phyloP scores from a whole-genome alignment of 2,888 invertebrate species.

The Drosophila limbata region DNA sequence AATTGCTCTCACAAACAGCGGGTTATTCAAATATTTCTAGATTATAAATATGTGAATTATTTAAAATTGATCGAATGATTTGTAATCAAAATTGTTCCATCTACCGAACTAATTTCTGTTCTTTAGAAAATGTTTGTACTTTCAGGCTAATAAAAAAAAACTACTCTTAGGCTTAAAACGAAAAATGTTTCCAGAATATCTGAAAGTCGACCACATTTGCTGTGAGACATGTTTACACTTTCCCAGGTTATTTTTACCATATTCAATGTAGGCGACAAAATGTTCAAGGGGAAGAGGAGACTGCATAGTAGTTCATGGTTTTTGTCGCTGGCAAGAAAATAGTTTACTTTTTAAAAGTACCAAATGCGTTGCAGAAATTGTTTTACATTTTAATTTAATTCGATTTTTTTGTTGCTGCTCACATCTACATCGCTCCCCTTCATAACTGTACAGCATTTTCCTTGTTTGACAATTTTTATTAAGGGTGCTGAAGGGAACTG shows the following conservation, averaged over 20 bases:
- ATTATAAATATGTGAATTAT: background rate
- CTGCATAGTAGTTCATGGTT: background rate
- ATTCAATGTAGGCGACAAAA: slow-evolving; percentile 29
- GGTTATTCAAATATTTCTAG: background rate
- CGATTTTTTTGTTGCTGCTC: slow-evolving; percentile 1
- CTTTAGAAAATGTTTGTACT: background rate
- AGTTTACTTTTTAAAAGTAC: slow-evolving; percentile 44
- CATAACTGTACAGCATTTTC: slow-evolving; percentile 19
- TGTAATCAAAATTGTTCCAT: background rate
- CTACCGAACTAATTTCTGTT: background rate
- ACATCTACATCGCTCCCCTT: background rate
- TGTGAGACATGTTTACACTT: background rate
- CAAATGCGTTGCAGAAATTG: slow-evolving; percentile 34
- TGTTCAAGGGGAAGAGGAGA: background rate
- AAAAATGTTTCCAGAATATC: slow-evolving; percentile 6
- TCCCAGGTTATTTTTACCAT: slow-evolving; percentile 18
- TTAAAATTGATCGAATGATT: background rate
- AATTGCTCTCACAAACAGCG: background rate
- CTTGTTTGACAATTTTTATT: slow-evolving; percentile 40
- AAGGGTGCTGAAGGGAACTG: slow-evolving; percentile 8
- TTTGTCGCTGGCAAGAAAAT: slow-evolving; percentile 33
- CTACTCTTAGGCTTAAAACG: no score
- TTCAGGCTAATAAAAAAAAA: background rate
- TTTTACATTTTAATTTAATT: slow-evolving; percentile 66
- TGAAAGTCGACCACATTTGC: background rate